These are phyloP conservation scores for Leucania comma DNA, from an alignment of 2,888 invertebrate genomes.

Conservation along the genomic window DNA sequence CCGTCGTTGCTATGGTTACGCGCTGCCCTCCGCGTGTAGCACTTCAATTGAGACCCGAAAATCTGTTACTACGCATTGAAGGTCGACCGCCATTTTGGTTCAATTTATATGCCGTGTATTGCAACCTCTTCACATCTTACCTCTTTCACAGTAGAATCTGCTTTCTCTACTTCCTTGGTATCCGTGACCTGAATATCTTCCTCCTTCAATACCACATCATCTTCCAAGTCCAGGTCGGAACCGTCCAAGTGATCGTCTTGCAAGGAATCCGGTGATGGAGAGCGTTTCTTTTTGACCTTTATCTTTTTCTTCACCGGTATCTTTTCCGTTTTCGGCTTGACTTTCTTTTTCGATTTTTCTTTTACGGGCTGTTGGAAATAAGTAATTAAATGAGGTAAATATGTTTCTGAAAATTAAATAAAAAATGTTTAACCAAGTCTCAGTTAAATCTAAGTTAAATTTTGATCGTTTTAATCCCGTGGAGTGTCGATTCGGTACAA, in stretches of 20 bases:
- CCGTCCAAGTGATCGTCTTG: not conserved
- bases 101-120: too few species aligned
- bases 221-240: not conserved
- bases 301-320: constrained; percentile 51
- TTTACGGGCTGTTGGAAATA: constrained; percentile 56
- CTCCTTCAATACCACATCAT: constrained; percentile 3
- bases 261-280: not conserved
- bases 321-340: constrained; percentile 48
- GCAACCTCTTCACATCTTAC: constrained; percentile 15
- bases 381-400: not conserved
- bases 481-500: too few species aligned
- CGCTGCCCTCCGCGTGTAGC: too few species aligned
- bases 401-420: too few species aligned
- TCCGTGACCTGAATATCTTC: not conserved
- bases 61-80: too few species aligned
- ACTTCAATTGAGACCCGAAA: too few species aligned
- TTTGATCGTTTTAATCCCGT: too few species aligned
- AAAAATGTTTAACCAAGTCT: too few species aligned
- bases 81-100: too few species aligned
- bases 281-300: constrained; percentile 24
- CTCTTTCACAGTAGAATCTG: constrained; percentile 22
- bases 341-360: constrained; percentile 64
- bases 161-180: not conserved
- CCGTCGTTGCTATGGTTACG: too few species aligned
- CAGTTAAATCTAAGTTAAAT: too few species aligned